Base-by-base conservation (phyloP, 1,140 invertebrate genomes). In the Rhynchophorus ferrugineus region DNA sequence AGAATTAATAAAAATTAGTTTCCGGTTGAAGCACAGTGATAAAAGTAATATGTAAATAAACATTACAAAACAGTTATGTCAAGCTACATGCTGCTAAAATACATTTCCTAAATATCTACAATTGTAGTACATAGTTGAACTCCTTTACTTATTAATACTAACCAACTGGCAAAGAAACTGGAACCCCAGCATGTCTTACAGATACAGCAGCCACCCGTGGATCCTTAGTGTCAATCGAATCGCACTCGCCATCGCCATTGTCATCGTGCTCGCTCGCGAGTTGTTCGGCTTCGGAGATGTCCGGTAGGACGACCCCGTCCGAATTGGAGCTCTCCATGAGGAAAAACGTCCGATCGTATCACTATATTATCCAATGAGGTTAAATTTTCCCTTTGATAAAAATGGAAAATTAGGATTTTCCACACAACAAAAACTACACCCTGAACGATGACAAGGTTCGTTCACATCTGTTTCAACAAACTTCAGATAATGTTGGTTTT, bases 121-220 rank as follows among this genome's bases (percentile, higher is more conserved):
- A n/a, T n/a, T n/a, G n/a, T n/a, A n/a, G n/a, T n/a, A n/a, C n/a
- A n/a, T n/a, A n/a, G n/a, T n/a, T n/a, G n/a, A n/a, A n/a, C n/a
- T n/a, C 24, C 19, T 35, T 29, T 44, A 35, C 18, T 20, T 19
- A 5, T 46, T 46, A 16, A 18, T 33, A 54, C 51, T 85, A 85
- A 42, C 84, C 84, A 46, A 88, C 84, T 14, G 85, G 85, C 59
- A 89, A 67, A 34, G 83, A 82, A 39, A 88, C 85, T 36, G 85
- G 83, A 33, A 85, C 82, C 9, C 77, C 79, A 33, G 79, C 76
- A 69, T 68, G 65, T 67, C 75, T 56, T 63, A 73, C 61, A 44
- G 69, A 59, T 61, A 72, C 53, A 61, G 67, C 66, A 65, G 70
- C 65, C 64, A 73, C 58, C 58, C 65, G 57, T 53, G 52, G 13